Evolutionary conservation across 2,113 vertebrate genomes (phyloP), one percentile per base, ranked within the genome.

Genomic region (Elephantulus edwardii): DNA sequence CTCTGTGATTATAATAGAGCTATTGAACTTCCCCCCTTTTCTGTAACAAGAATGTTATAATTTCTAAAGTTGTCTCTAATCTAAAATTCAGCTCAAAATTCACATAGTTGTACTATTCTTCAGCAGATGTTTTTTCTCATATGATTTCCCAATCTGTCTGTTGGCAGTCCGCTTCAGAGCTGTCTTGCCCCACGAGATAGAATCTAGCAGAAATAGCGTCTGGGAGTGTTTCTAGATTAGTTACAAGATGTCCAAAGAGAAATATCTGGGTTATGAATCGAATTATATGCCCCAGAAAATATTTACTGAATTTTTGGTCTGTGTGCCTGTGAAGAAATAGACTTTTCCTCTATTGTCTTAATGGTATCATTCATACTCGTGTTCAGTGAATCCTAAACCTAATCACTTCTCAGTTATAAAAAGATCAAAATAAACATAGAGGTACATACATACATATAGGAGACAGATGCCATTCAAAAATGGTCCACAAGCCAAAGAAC

Each of bases 151-250:
- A 84, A 38, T 95, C 84, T 82, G 92, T 94, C 64, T 89, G 26
- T 50, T 91, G 93, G 82, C 85, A 0, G 19, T 42, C 40, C 70
- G 20, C 87, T 78, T 87, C 87, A 93, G 84, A 94, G 90, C 28
- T 75, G 70, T 91, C 62, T 54, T 89, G n/a, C 82, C 93, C 46
- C 42, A 30, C 38, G 26, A 46, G 83, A 60, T 26, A 70, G 52
- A 90, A 83, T 9, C 88, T 87, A 91, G 91, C 83, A 96, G 91
- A 92, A 94, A 86, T 60, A 79, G 78, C 85, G 82, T 90, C 93
- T 94, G 79, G 74, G 24, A 35, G 44, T 89, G 28, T 92, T 85
- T 68, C 64, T 79, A n/a, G 46, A 42, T 76, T 58, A 58, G 46
- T 88, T 42, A 35, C 24, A 81, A 44, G 79, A 74, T 68, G 80